phyloP scores from a whole-genome alignment of 2,797 vertebrate species.

The Petrocephalus sullivani region DNA sequence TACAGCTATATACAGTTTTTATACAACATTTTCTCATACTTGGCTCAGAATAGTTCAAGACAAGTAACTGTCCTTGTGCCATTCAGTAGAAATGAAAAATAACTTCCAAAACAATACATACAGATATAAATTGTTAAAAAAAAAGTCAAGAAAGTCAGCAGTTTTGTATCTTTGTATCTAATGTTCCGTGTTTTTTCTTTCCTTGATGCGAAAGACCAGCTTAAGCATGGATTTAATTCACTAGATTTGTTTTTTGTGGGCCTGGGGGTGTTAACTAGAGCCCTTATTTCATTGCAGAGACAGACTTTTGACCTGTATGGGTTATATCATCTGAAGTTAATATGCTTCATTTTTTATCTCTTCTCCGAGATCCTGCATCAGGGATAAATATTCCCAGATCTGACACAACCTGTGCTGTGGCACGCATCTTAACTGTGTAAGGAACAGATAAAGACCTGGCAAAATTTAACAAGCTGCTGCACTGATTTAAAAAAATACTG shows the following conservation, averaged over 20 bases:
- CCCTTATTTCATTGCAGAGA: background rate
- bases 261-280: background rate
- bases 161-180: background rate
- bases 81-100: constrained; percentile 32
- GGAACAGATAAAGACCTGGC: background rate
- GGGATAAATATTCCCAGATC: background rate
- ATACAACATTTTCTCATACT: constrained; percentile 45
- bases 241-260: constrained; percentile 40
- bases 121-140: constrained; percentile 19
- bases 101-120: constrained; percentile 13
- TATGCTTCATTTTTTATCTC: background rate
- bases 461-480: background rate
- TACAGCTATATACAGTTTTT: constrained; percentile 51
- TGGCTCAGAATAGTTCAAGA: constrained; percentile 48
- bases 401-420: background rate
- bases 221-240: constrained; percentile 71
- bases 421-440: background rate
- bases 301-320: background rate
- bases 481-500: background rate
- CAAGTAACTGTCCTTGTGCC: constrained; percentile 32
- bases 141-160: constrained; percentile 8
- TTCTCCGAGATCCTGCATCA: background rate
- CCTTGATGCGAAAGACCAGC: constrained; percentile 84
- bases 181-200: constrained; percentile 15
- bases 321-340: background rate